phyloP scores from a whole-genome alignment of 2,113 vertebrate species.

The Smithornis capensis region DNA sequence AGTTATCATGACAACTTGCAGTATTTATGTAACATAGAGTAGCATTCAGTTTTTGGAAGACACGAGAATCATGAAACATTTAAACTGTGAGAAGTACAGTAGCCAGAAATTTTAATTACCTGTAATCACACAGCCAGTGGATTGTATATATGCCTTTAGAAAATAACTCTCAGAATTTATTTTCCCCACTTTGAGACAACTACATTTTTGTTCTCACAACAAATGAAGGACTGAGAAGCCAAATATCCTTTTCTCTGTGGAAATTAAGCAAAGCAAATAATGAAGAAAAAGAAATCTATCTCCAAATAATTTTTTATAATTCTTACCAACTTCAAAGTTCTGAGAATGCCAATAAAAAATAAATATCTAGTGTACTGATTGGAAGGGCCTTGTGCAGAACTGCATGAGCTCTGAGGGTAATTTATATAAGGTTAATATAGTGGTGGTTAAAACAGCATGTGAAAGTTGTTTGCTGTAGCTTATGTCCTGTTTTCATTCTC shows the following conservation, averaged over 20 bases:
- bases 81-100: not conserved
- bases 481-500: constrained; percentile 1
- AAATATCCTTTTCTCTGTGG: not conserved
- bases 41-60: not conserved
- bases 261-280: not conserved
- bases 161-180: not conserved
- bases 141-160: not conserved
- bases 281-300: not conserved
- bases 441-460: not conserved
- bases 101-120: not conserved
- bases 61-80: not conserved
- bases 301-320: not conserved
- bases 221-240: not conserved
- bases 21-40: not conserved
- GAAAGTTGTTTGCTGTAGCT: not conserved
- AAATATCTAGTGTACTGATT: not conserved
- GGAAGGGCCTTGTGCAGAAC: not conserved
- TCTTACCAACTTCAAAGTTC: not conserved
- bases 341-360: not conserved
- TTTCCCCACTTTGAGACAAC: not conserved
- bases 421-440: not conserved
- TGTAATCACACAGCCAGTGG: not conserved
- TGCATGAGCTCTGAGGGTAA: not conserved
- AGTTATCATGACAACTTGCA: not conserved
- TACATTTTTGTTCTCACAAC: not conserved